These are phyloP conservation scores for Stichodactyla helianthus DNA, from an alignment of 64 coral and sea anemone species.

Conservation along the genomic window DNA sequence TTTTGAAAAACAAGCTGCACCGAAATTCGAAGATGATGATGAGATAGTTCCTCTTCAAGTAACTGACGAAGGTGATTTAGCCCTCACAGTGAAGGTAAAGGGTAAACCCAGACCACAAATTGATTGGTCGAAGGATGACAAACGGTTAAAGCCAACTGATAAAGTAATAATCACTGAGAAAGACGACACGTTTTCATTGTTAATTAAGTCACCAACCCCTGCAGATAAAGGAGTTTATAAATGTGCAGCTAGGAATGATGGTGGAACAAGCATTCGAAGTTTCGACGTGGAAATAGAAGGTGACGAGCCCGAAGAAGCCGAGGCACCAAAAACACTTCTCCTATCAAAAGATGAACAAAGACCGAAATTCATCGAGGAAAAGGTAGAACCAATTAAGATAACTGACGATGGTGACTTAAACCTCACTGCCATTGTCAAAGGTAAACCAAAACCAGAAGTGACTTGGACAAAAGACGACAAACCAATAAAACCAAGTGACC, in stretches of 20 bases:
- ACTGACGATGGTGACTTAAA: slow-evolving; percentile 54
- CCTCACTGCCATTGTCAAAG: slow-evolving; percentile 53
- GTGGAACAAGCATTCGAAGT: slow-evolving; percentile 15
- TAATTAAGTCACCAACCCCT: slow-evolving; percentile 50
- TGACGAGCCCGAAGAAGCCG: slow-evolving; percentile 45
- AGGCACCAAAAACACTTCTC: slow-evolving; percentile 18
- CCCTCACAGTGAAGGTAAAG: slow-evolving; percentile 62
- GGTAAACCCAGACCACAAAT: slow-evolving; percentile 58
- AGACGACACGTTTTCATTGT: slow-evolving; percentile 53
- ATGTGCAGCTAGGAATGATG: slow-evolving; percentile 53
- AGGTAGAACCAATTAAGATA: slow-evolving; percentile 41
- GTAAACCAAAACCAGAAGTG: slow-evolving; percentile 51
- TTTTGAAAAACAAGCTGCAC: neutral
- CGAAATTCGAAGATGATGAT: slow-evolving; percentile 68
- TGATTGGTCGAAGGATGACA: slow-evolving; percentile 68
- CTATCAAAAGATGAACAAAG: slow-evolving; percentile 2
- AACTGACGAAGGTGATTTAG: slow-evolving; percentile 68
- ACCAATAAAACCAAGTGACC: slow-evolving; percentile 29
- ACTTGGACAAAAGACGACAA: slow-evolving; percentile 70
- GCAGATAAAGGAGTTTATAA: slow-evolving; percentile 70
- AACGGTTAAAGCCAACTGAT: slow-evolving; percentile 39
- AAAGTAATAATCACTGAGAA: slow-evolving; percentile 55
- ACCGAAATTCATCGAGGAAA: slow-evolving; percentile 53
- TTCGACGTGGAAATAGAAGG: slow-evolving; percentile 47
- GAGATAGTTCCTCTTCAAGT: slow-evolving; percentile 65